These are phyloP conservation scores for Stegophylla sp. DNA, from an alignment of 2,888 invertebrate species.

Conservation along the genomic window DNA sequence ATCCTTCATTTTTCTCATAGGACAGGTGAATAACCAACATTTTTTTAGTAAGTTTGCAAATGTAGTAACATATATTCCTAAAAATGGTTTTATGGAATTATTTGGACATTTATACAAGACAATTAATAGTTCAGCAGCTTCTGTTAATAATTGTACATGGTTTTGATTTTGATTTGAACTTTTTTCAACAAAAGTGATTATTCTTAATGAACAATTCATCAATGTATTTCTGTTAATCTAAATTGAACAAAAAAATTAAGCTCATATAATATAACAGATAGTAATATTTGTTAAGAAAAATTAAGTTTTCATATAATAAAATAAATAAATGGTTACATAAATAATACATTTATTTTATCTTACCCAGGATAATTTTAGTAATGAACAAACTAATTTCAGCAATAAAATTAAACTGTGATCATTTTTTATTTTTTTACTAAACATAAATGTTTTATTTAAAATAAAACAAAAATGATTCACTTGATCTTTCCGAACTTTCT, in stretches of 20 bases:
- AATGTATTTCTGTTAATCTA: constrained; percentile 21
- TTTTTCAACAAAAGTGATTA: constrained; percentile 26
- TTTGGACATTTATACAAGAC: constrained; percentile 48
- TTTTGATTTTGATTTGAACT: neutral
- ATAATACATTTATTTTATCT: neutral
- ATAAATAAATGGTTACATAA: neutral
- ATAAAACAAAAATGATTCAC: constrained; percentile 46
- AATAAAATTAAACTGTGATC: constrained; percentile 29
- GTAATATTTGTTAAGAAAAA: no score
- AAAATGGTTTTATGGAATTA: constrained; percentile 7
- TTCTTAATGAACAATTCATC: constrained; percentile 28
- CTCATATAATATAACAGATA: neutral
- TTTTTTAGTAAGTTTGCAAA: constrained; percentile 1
- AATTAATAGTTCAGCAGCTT: constrained; percentile 43
- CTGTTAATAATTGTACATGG: neutral
- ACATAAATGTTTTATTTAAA: constrained; percentile 28
- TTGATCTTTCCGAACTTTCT: constrained; percentile 21
- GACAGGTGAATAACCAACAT: neutral
- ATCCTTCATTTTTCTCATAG: neutral
- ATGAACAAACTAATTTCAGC: constrained; percentile 21
- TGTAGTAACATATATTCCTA: constrained; percentile 14
- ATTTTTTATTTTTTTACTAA: neutral
- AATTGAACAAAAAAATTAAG: neutral
- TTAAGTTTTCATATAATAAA: neutral
- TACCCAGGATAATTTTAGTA: constrained; percentile 40